Evolutionary conservation across 2,888 invertebrate species (phyloP), one percentile per base, ranked within the genome.

Genomic region (Panopea generosa): DNA sequence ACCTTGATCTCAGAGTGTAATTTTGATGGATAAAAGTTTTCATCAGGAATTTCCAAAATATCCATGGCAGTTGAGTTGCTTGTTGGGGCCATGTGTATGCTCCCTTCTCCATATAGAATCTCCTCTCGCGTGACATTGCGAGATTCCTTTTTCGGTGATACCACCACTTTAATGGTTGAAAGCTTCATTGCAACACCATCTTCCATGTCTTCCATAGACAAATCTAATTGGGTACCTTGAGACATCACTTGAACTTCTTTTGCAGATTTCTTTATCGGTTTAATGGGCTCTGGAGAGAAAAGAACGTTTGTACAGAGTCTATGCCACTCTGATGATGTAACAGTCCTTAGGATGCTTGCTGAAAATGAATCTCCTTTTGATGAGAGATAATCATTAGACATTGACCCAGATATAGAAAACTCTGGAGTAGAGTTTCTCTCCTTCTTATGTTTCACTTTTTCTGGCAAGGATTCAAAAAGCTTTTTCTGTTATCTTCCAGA

Each of bases 121-220:
- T 80, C 72, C 40, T 76, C 68, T 24, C 53, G 62, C 3, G 72
- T 80, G 20, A 73, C 69, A 22, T 16, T 65, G 56, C 72, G 50
- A n/a, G 66, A 69, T 57, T 75, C 75, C 61, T 79, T 80, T 59
- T 50, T 68, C 18, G 77, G 77, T 7, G 77, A 69, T 27, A 72
- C 65, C 6, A 69, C 66, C 38, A 65, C 55, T n/a, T 56, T 66
- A n/a, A 75, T 70, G 53, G 43, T 18, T 4, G n/a, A n/a, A n/a
- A n/a, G n/a, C n/a, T n/a, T n/a, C n/a, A n/a, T n/a, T n/a, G 24
- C 6, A n/a, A 16, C 45, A 6, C 20, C 20, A 16, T 20, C 45
- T 18, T 45, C 7, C 4, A 20, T 16, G 16, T 16, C 20, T 4
- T 45, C 16, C 45, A 45, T 45, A 6, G 45, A 45, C n/a, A 16